These are phyloP conservation scores for Coluber constrictor DNA, from an alignment of 2,797 vertebrate species.

Conservation along the genomic window DNA sequence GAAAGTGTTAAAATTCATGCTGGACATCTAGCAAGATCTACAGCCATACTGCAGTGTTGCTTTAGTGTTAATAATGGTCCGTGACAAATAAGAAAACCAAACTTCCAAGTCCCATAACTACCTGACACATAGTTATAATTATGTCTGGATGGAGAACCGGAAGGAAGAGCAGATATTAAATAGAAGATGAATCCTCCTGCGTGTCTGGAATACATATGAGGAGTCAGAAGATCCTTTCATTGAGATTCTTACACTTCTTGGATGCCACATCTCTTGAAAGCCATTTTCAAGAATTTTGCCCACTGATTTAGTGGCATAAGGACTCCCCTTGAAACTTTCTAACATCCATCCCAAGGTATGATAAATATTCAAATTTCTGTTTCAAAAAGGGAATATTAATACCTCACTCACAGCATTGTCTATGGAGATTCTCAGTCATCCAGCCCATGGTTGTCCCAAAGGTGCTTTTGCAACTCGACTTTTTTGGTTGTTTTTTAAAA, in stretches of 20 bases:
- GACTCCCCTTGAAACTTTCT: background rate
- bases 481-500: background rate
- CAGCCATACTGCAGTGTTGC: background rate
- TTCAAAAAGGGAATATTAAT: background rate
- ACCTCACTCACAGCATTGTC: background rate
- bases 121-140: background rate
- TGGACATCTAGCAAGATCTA: background rate
- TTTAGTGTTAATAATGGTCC: background rate
- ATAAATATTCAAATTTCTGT: background rate
- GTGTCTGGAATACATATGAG: background rate
- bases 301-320: background rate
- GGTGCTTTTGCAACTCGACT: background rate
- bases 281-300: background rate
- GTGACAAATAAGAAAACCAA: background rate
- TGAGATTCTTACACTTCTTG: background rate
- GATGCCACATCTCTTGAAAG: background rate
- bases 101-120: background rate
- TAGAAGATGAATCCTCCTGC: background rate
- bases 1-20: background rate
- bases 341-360: background rate
- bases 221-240: background rate
- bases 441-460: background rate
- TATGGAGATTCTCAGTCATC: background rate
- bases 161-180: background rate
- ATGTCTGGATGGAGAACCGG: background rate